phyloP scores from a whole-genome alignment of 2,113 vertebrate species.

The Tinamus guttatus region DNA sequence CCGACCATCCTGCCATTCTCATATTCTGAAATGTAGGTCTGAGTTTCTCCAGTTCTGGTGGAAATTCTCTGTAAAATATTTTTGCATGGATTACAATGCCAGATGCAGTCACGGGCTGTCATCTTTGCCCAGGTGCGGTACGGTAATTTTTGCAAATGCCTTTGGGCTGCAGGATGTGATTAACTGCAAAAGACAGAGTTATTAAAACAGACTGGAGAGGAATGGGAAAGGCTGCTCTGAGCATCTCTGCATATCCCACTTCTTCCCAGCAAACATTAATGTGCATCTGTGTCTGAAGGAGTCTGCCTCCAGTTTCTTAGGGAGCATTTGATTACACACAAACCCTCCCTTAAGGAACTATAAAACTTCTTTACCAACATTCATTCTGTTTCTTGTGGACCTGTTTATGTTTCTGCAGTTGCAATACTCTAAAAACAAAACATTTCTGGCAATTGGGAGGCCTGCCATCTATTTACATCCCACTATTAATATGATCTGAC shows the following conservation, averaged over 20 bases:
- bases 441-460: conserved; percentile 31
- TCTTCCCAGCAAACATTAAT: not conserved
- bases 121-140: not conserved
- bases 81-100: not conserved
- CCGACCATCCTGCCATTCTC: not conserved
- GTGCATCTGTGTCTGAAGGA: not conserved
- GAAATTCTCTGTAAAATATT: fast-evolving
- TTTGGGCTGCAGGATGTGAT: not conserved
- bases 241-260: not conserved
- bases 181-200: not conserved
- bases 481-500: not conserved
- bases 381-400: not conserved
- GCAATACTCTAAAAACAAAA: not conserved
- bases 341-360: not conserved
- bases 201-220: not conserved
- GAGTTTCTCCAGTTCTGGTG: not conserved
- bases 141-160: not conserved
- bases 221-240: not conserved
- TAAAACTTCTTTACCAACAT: not conserved
- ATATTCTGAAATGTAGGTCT: not conserved
- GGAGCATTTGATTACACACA: not conserved
- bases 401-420: conserved; percentile 15
- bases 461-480: conserved; percentile 32
- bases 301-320: not conserved
- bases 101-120: not conserved